Conservation (phyloP, 2,113 vertebrate species). For the Macrotus californicus region DNA sequence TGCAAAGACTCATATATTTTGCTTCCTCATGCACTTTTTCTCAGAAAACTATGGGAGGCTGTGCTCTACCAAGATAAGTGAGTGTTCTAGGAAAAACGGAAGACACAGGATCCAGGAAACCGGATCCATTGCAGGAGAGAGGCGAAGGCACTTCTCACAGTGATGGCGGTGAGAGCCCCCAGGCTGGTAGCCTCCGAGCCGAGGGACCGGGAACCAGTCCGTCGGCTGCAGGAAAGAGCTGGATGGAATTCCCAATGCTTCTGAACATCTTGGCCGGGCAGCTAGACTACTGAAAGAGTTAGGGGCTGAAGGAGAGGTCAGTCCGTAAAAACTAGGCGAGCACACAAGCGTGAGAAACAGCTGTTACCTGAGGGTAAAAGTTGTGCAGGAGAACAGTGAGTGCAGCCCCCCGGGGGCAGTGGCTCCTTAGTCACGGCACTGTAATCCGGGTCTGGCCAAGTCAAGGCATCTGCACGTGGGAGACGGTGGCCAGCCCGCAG, state of each 20-base stretch:
- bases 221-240: background rate
- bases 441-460: too few relatives aligned
- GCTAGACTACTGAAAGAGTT: background rate
- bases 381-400: background rate
- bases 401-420: background rate
- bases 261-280: background rate
- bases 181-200: background rate
- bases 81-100: background rate
- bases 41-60: background rate
- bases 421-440: background rate
- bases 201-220: background rate
- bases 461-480: fast-evolving
- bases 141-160: background rate
- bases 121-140: background rate
- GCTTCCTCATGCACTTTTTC: background rate
- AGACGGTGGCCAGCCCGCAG: too few relatives aligned
- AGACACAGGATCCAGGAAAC: background rate
- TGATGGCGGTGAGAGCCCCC: background rate
- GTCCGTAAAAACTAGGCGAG: background rate
- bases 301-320: background rate
- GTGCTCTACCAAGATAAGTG: background rate
- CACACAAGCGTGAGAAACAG: background rate
- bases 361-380: background rate
- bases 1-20: background rate
- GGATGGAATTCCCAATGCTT: background rate